Evolutionary conservation across 2,888 invertebrate species (phyloP).

Genomic region (Abrostola tripartita): DNA sequence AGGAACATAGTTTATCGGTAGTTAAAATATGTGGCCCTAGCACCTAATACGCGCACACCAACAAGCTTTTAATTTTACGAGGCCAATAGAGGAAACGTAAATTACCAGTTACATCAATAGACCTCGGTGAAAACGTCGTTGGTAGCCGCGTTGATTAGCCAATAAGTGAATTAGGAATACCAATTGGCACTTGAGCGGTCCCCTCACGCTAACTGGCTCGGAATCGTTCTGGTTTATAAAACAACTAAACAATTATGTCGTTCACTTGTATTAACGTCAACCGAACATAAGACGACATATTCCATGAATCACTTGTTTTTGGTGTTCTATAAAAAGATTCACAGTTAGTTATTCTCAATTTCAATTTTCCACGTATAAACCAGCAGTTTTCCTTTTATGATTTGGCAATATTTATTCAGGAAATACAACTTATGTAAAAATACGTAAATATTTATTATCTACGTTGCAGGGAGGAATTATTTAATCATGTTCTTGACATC

Average conservation of each 20-base stretch:
- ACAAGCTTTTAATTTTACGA: slow-evolving; percentile 20
- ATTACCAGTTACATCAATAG: slow-evolving; percentile 32
- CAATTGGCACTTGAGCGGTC: slow-evolving; percentile 31
- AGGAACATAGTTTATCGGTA: slow-evolving; percentile 23
- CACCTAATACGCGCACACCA: neutral
- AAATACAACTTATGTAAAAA: too few species aligned
- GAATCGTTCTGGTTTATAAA: slow-evolving; percentile 11
- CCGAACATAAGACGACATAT: too few species aligned
- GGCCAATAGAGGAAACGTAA: slow-evolving; percentile 36
- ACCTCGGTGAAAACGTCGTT: slow-evolving; percentile 18
- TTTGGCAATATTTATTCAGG: too few species aligned
- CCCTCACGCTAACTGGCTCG: neutral
- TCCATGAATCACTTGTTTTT: too few species aligned
- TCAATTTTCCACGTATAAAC: too few species aligned
- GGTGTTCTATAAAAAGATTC: too few species aligned
- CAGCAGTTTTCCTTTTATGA: too few species aligned
- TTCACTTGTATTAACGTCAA: too few species aligned
- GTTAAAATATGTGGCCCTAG: slow-evolving; percentile 19
- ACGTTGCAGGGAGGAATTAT: neutral
- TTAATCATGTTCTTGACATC: slow-evolving; percentile 5
- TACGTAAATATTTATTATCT: neutral
- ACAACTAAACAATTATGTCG: too few species aligned
- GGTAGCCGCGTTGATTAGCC: slow-evolving; percentile 30
- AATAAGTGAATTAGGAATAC: slow-evolving; percentile 38
- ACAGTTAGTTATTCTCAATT: too few species aligned